Percentiles rank a stretch among this genome's conserved stretches.
Evolutionary conservation across 2,888 invertebrate genomes (phyloP).

Genomic region (Drosophila macrospina): DNA sequence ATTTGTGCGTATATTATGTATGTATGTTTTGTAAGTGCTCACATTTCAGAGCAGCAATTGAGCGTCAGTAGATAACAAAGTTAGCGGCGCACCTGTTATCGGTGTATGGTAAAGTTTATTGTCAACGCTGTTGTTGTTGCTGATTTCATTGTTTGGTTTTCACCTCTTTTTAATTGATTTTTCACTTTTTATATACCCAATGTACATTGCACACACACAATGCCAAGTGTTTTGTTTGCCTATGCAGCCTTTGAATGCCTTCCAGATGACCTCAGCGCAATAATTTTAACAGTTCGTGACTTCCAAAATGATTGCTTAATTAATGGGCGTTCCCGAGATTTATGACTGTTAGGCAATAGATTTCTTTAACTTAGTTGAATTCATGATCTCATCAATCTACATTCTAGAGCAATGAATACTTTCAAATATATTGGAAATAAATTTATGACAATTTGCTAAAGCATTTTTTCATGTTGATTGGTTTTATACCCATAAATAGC

Average conservation of each 20-base stretch:
- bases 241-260: constrained; percentile 40
- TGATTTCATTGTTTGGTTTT: constrained; percentile 70
- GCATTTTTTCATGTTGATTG: constrained; percentile 22
- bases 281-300: background rate
- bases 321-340: constrained; percentile 35
- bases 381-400: constrained; percentile 27
- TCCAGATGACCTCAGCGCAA: constrained; percentile 67
- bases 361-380: constrained; percentile 6
- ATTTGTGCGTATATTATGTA: constrained; percentile 3
- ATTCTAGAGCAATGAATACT: background rate
- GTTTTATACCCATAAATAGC: constrained; percentile 20
- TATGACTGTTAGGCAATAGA: constrained; percentile 31
- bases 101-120: constrained; percentile 70
- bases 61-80: constrained; percentile 56
- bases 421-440: constrained; percentile 6
- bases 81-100: constrained; percentile 63
- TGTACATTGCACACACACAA: constrained; percentile 29
- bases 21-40: constrained; percentile 9
- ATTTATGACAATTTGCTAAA: constrained; percentile 28
- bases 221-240: constrained; percentile 57
- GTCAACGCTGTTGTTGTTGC: constrained; percentile 49
- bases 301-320: constrained; percentile 4
- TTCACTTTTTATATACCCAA: constrained; percentile 48
- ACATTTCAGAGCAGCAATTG: constrained; percentile 14
- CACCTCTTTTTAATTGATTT: constrained; percentile 76